Evolutionary conservation across 2,888 invertebrate genomes (phyloP).

Genomic region (Cantharis lateralis): DNA sequence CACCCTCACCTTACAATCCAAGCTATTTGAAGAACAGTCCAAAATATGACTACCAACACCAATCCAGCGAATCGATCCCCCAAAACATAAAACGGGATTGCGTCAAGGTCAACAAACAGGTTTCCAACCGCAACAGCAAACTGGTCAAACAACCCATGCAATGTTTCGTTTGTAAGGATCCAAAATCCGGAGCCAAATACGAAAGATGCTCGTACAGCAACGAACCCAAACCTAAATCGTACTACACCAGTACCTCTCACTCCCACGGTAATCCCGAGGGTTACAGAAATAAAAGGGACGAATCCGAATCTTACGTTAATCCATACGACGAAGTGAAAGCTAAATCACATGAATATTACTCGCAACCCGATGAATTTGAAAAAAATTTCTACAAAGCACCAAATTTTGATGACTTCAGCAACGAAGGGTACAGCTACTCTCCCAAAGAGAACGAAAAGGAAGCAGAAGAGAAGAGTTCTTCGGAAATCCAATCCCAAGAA

Average conservation of each 20-base stretch:
- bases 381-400: conserved; percentile 52
- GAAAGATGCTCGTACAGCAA: conserved; percentile 64
- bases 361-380: conserved; percentile 61
- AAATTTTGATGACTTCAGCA: conserved; percentile 51
- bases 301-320: conserved; percentile 53
- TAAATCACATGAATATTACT: conserved; percentile 51
- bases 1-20: conserved; percentile 40
- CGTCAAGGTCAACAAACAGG: conserved; percentile 63
- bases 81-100: conserved; percentile 58
- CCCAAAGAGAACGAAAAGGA: conserved; percentile 59
- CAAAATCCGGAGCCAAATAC: conserved; percentile 59
- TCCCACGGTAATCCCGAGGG: conserved; percentile 51
- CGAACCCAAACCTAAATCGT: conserved; percentile 55
- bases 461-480: conserved; percentile 63
- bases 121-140: conserved; percentile 40
- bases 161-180: conserved; percentile 62
- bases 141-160: conserved; percentile 53
- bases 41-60: conserved; percentile 37
- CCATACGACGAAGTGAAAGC: conserved; percentile 62
- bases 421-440: conserved; percentile 55
- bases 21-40: conserved; percentile 59
- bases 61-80: conserved; percentile 24
- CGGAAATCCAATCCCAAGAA: conserved; percentile 66
- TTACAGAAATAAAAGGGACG: conserved; percentile 55
- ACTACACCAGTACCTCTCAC: conserved; percentile 50